These are phyloP conservation scores for Molanna angustata DNA, from an alignment of 2,888 invertebrate species.

Conservation along the genomic window DNA sequence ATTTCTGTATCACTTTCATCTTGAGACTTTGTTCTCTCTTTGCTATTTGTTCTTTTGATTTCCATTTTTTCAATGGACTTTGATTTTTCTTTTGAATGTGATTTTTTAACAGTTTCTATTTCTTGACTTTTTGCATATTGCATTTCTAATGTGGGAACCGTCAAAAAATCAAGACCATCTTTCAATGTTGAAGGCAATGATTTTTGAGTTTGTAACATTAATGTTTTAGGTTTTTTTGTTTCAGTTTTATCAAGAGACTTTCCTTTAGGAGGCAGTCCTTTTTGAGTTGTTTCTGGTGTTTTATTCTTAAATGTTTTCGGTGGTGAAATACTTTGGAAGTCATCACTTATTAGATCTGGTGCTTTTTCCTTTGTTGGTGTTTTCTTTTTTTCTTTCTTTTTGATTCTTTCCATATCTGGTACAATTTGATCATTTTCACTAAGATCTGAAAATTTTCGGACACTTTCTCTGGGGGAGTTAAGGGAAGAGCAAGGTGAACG, in stretches of 20 bases:
- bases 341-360: slow-evolving; percentile 37
- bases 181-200: slow-evolving; percentile 56
- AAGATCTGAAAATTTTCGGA: slow-evolving; percentile 51
- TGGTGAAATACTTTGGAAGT: slow-evolving; percentile 40
- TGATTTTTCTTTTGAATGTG: slow-evolving; percentile 62
- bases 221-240: slow-evolving; percentile 45
- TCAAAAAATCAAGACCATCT: slow-evolving; percentile 53
- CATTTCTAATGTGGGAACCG: slow-evolving; percentile 55
- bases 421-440: slow-evolving; percentile 53
- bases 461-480: slow-evolving; percentile 53
- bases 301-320: slow-evolving; percentile 40
- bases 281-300: slow-evolving; percentile 31
- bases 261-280: slow-evolving; percentile 39
- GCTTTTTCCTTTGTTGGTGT: slow-evolving; percentile 23
- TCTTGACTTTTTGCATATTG: slow-evolving; percentile 62
- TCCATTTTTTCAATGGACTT: slow-evolving; percentile 67
- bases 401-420: slow-evolving; percentile 50
- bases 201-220: slow-evolving; percentile 49
- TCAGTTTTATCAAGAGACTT: slow-evolving; percentile 53
- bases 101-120: slow-evolving; percentile 53
- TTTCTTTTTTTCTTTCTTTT: slow-evolving; percentile 50
- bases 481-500: slow-evolving; percentile 54
- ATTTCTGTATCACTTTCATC: slow-evolving; percentile 71
- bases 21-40: slow-evolving; percentile 68
- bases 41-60: slow-evolving; percentile 55